Conservation (phyloP, 2,888 invertebrate species). For the Malacosoma neustria region DNA sequence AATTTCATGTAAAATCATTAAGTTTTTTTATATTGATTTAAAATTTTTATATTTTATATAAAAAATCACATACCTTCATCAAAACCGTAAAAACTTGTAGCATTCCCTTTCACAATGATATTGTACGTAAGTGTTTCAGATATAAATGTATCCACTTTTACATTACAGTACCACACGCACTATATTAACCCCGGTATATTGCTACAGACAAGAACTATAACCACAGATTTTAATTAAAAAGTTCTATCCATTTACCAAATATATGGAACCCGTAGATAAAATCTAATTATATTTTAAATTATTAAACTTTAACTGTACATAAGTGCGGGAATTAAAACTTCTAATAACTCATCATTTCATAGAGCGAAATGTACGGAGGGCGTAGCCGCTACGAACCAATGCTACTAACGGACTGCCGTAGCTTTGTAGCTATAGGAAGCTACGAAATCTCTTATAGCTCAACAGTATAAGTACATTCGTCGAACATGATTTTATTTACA, state of each 20-base stretch:
- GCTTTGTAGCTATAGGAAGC: constrained; percentile 29
- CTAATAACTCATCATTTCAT: background rate
- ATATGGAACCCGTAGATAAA: too few relatives aligned
- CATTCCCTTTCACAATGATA: constrained; percentile 69
- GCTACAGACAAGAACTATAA: too few relatives aligned
- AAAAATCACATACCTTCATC: constrained; percentile 50
- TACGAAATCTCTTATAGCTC: constrained; percentile 17
- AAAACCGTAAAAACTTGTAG: constrained; percentile 48
- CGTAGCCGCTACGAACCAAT: constrained; percentile 50
- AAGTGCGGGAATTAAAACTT: background rate
- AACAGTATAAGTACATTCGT: background rate
- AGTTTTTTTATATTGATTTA: too few relatives aligned
- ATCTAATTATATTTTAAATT: background rate
- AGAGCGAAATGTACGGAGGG: constrained; percentile 7
- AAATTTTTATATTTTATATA: too few relatives aligned
- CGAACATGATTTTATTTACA: background rate
- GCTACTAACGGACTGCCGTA: constrained; percentile 55
- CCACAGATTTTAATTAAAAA: background rate
- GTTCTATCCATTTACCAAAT: too few relatives aligned
- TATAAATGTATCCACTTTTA: constrained; percentile 69
- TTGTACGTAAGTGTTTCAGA: constrained; percentile 63
- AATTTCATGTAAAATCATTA: too few relatives aligned
- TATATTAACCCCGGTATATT: too few relatives aligned
- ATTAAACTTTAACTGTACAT: background rate
- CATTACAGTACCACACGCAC: constrained; percentile 46